Evolutionary conservation across 1,140 invertebrate genomes (phyloP).

Genomic region (Steinernema feltiae): DNA sequence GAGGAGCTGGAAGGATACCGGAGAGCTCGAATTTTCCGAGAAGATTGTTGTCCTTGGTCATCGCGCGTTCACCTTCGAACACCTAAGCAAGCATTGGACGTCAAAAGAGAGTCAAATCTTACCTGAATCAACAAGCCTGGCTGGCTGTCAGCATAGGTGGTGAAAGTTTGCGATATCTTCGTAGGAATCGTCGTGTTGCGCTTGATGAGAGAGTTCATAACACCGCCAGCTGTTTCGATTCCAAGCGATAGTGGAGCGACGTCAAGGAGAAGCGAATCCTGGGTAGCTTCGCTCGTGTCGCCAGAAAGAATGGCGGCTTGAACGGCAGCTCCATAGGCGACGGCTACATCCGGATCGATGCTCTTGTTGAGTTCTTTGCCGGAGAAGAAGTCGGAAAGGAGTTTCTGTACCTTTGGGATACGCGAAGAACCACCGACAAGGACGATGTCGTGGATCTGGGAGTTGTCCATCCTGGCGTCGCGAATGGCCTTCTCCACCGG

Average conservation of each 20-base stretch:
- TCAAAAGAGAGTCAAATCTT: too few species aligned
- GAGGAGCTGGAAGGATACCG: slow-evolving; percentile 66
- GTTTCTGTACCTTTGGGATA: slow-evolving; percentile 91
- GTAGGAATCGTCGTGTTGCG: slow-evolving; percentile 92
- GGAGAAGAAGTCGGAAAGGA: slow-evolving; percentile 70
- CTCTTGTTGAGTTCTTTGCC: slow-evolving; percentile 94
- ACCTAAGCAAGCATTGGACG: too few species aligned
- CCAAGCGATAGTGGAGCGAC: slow-evolving; percentile 88
- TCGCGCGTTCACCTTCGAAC: slow-evolving; percentile 65
- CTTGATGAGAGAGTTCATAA: slow-evolving; percentile 86
- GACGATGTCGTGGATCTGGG: slow-evolving; percentile 84
- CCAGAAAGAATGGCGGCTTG: slow-evolving; percentile 77
- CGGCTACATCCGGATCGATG: slow-evolving; percentile 61
- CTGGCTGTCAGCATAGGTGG: slow-evolving; percentile 92
- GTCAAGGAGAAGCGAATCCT: slow-evolving; percentile 82
- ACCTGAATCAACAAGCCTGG: slow-evolving; percentile 75
- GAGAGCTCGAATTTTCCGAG: slow-evolving; percentile 65
- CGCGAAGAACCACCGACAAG: slow-evolving; percentile 94
- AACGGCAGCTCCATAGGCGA: slow-evolving; percentile 68
- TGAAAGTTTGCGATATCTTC: slow-evolving; percentile 90
- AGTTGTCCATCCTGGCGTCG: slow-evolving; percentile 86
- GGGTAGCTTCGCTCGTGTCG: slow-evolving; percentile 84
- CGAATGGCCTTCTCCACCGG: slow-evolving; percentile 84
- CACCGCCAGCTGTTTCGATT: slow-evolving; percentile 93
- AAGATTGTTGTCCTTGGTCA: slow-evolving; percentile 66